Evolutionary conservation across 2,113 vertebrate species (phyloP).

Genomic region (Pelvicachromis taeniatus): DNA sequence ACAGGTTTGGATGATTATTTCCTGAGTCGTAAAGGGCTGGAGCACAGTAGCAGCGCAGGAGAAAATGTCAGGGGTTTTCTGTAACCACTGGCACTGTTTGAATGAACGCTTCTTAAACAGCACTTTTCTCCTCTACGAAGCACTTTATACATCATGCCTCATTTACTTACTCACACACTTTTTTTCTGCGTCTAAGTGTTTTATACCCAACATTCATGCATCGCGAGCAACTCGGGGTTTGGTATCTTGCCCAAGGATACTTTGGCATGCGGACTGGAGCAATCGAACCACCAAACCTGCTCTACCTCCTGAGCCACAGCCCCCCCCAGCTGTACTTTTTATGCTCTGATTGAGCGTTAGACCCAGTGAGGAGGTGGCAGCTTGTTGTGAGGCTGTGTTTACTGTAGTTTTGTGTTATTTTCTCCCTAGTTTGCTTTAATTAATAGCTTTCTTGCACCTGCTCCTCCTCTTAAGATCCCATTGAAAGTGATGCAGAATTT

Average conservation of each 20-base stretch:
- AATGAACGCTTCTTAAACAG: neutral
- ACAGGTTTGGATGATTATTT: neutral
- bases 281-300: neutral
- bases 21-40: rapidly evolving
- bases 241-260: neutral
- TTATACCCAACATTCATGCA: neutral
- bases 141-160: neutral
- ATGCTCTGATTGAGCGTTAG: neutral
- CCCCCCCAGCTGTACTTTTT: rapidly evolving
- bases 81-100: neutral
- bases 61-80: neutral
- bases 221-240: neutral
- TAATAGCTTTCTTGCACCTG: rapidly evolving
- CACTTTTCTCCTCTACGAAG: neutral
- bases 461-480: neutral
- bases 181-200: neutral
- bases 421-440: neutral
- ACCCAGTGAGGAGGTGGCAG: neutral
- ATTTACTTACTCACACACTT: neutral
- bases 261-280: rapidly evolving
- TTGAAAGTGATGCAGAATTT: neutral
- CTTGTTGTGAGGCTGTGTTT: neutral
- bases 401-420: neutral
- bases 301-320: neutral
- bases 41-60: neutral